phyloP scores from a whole-genome alignment of 2,888 invertebrate species.

The Agonopterix heracliana region DNA sequence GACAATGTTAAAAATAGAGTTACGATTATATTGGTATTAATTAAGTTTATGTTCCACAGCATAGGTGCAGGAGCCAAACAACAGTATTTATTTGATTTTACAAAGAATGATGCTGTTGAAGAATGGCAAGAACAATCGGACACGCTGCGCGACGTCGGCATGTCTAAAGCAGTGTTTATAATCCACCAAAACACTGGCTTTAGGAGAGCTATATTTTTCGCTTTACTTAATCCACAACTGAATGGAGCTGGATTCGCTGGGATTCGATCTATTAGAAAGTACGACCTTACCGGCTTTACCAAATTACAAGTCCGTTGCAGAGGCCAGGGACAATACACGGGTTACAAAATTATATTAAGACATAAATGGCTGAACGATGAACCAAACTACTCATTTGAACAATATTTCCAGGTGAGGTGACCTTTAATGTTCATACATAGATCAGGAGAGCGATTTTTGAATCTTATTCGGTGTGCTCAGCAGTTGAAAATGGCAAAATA shows the following conservation, averaged over 20 bases:
- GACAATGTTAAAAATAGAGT: too few relatives aligned
- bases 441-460: too few relatives aligned
- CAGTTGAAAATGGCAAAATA: too few relatives aligned
- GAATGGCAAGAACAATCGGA: conserved; percentile 80
- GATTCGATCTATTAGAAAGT: conserved; percentile 61
- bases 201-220: conserved; percentile 79
- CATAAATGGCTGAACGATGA: conserved; percentile 75
- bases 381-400: conserved; percentile 78
- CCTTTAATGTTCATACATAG: conserved; percentile 1
- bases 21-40: too few relatives aligned
- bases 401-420: conserved; percentile 66
- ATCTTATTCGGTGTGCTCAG: too few relatives aligned
- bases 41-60: conserved; percentile 19
- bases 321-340: conserved; percentile 75
- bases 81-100: conserved; percentile 76
- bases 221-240: conserved; percentile 79
- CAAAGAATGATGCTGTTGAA: conserved; percentile 60
- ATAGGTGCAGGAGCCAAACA: conserved; percentile 31
- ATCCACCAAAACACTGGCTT: conserved; percentile 77
- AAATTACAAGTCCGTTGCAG: conserved; percentile 73
- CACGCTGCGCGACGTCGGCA: conserved; percentile 78
- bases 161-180: conserved; percentile 78
- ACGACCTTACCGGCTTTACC: conserved; percentile 66
- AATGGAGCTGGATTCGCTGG: conserved; percentile 83
- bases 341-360: conserved; percentile 78